Conservation (phyloP, 1,140 invertebrate genomes). For the Proctacanthus coquilletti region DNA sequence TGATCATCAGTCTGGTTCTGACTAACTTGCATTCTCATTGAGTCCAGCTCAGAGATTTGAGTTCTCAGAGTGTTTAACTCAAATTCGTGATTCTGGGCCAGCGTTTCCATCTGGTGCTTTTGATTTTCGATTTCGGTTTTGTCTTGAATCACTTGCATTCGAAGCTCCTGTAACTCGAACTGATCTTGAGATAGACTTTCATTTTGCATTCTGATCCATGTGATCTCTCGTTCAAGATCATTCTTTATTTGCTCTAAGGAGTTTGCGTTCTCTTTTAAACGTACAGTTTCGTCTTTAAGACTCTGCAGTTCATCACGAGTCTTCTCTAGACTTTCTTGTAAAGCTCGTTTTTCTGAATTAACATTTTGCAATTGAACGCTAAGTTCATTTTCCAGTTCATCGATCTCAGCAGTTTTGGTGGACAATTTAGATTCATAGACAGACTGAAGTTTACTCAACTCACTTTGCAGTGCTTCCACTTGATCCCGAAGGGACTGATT, state of each 20-base stretch:
- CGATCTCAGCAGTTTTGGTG: slow-evolving; percentile 37
- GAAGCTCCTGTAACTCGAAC: slow-evolving; percentile 22
- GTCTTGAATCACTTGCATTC: slow-evolving; percentile 27
- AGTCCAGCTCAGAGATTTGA: slow-evolving; percentile 24
- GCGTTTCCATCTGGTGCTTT: slow-evolving; percentile 18
- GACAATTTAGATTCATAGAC: slow-evolving; percentile 36
- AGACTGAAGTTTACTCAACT: slow-evolving; percentile 34
- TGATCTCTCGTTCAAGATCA: slow-evolving; percentile 17
- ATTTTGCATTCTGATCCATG: slow-evolving; percentile 21
- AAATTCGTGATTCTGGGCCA: slow-evolving; percentile 21
- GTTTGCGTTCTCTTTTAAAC: slow-evolving; percentile 29
- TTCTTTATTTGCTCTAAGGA: slow-evolving; percentile 17
- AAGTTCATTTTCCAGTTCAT: slow-evolving; percentile 42
- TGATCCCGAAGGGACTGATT: slow-evolving; percentile 25
- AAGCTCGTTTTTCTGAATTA: slow-evolving; percentile 32
- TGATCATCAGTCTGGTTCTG: slow-evolving; percentile 29
- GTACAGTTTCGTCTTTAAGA: slow-evolving; percentile 34
- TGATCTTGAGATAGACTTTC: slow-evolving; percentile 25
- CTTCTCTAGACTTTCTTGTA: slow-evolving; percentile 33
- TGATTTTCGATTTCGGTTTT: slow-evolving; percentile 27
- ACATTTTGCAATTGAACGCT: slow-evolving; percentile 42
- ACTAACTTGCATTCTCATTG: slow-evolving; percentile 15
- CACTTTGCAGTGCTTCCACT: slow-evolving; percentile 30
- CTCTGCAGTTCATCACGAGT: slow-evolving; percentile 33
- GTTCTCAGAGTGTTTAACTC: slow-evolving; percentile 20